Percentiles rank a stretch among this genome's conserved stretches.
Evolutionary conservation across 2,113 vertebrate species (phyloP).

Genomic region (Athene cunicularia): DNA sequence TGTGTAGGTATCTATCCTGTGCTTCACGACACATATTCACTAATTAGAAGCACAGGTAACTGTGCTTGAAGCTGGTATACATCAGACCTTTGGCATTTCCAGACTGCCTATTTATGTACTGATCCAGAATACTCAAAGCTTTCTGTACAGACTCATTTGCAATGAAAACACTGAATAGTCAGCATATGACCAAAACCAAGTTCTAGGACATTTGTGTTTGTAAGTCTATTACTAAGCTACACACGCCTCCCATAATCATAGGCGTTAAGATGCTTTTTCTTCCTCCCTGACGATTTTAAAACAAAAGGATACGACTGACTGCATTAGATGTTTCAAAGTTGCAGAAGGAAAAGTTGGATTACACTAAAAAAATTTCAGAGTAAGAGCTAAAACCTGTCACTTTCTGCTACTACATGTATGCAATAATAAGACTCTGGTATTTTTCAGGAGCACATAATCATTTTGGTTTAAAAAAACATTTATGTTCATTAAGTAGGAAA

Average conservation of each 20-base stretch:
- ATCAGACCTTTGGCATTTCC: background rate
- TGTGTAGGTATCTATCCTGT: background rate
- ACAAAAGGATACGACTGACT: background rate
- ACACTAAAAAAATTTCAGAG: background rate
- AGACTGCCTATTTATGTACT: background rate
- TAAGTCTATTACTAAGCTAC: background rate
- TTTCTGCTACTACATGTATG: background rate
- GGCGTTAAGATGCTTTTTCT: background rate
- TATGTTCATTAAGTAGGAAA: background rate
- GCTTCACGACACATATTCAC: background rate
- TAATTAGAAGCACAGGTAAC: background rate
- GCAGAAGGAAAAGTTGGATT: background rate
- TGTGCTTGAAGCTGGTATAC: background rate
- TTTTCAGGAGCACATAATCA: constrained; percentile 13
- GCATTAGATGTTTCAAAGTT: background rate
- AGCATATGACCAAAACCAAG: background rate
- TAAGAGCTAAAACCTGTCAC: background rate
- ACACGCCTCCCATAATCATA: background rate
- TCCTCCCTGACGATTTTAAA: background rate
- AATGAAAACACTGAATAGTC: background rate
- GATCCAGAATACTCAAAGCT: background rate
- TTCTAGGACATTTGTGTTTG: background rate
- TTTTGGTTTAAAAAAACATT: background rate
- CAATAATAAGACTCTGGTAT: constrained; percentile 13
- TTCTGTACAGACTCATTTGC: background rate